These are phyloP conservation scores for Echinometra lucunter DNA, from an alignment of 53 echinoderm and acorn worm species.

Conservation along the genomic window DNA sequence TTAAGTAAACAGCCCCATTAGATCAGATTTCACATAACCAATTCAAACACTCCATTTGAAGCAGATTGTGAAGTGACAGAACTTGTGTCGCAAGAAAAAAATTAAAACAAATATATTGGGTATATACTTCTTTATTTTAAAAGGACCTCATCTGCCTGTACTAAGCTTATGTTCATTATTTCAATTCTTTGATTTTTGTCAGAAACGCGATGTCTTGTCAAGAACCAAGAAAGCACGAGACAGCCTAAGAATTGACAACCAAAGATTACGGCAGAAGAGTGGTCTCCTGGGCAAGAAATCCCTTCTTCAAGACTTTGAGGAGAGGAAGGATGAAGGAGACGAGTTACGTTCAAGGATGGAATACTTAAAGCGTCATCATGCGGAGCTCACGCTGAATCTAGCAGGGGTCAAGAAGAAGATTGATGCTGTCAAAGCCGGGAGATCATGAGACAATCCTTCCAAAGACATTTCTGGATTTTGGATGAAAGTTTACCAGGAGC, in stretches of 20 bases:
- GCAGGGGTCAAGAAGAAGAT: slow-evolving; percentile 94
- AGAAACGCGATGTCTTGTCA: slow-evolving; percentile 96
- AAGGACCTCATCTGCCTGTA: too few relatives aligned
- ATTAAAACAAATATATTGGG: too few relatives aligned
- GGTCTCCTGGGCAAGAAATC: slow-evolving; percentile 94
- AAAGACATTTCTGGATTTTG: slow-evolving; percentile 11
- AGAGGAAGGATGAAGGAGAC: slow-evolving; percentile 97
- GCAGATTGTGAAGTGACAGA: too few relatives aligned
- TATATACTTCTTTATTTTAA: too few relatives aligned
- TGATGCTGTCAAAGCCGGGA: slow-evolving; percentile 84
- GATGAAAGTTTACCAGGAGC: not conserved
- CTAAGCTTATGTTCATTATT: not conserved
- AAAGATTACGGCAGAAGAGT: slow-evolving; percentile 87
- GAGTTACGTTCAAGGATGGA: slow-evolving; percentile 84
- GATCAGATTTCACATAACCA: not conserved
- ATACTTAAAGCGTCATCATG: slow-evolving; percentile 88
- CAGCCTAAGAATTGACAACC: slow-evolving; percentile 95
- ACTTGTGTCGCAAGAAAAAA: too few relatives aligned
- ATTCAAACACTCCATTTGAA: too few relatives aligned
- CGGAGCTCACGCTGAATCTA: slow-evolving; percentile 89
- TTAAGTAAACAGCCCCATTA: too few relatives aligned
- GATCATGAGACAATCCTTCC: slow-evolving; percentile 61
- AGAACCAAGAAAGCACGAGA: slow-evolving; percentile 96
- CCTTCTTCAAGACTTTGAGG: slow-evolving; percentile 92
- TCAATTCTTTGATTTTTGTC: slow-evolving; percentile 33